Evolutionary conservation across 2,888 invertebrate genomes (phyloP).

Genomic region (Pollenia griseotomentosa): DNA sequence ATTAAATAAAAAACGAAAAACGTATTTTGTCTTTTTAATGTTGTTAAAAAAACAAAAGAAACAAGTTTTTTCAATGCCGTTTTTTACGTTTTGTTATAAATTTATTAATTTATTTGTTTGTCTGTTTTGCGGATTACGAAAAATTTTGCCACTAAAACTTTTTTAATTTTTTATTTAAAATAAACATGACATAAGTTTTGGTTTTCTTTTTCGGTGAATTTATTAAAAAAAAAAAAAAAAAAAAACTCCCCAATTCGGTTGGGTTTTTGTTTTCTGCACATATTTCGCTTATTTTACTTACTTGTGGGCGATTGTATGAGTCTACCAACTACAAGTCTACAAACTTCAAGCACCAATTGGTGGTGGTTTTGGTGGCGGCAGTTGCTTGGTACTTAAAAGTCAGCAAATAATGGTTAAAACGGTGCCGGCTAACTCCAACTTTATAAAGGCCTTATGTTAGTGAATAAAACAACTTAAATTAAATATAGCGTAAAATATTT

Average conservation of each 20-base stretch:
- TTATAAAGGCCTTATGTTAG: not conserved
- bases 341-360: constrained; percentile 24
- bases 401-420: not conserved
- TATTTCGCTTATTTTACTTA: constrained; percentile 12
- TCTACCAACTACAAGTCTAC: constrained; percentile 7
- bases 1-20: not conserved
- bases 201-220: not conserved
- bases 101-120: constrained; percentile 11
- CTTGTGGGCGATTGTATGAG: constrained; percentile 37
- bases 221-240: not conserved
- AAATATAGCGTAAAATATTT: no score
- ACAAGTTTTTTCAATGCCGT: constrained; percentile 71
- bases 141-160: constrained; percentile 15
- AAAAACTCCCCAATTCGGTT: constrained; percentile 26
- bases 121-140: constrained; percentile 9
- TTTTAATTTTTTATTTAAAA: constrained; percentile 33
- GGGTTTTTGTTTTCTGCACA: not conserved
- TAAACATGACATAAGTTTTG: constrained; percentile 56
- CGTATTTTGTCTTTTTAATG: not conserved
- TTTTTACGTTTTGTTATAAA: constrained; percentile 13
- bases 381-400: not conserved
- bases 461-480: no score
- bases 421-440: not conserved
- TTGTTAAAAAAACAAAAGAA: not conserved
- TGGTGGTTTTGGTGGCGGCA: not conserved